A percentile compares a stretch with the other conserved stretches of the same genome.
phyloP scores from a whole-genome alignment of 1,140 invertebrate species.

The Battus philenor region DNA sequence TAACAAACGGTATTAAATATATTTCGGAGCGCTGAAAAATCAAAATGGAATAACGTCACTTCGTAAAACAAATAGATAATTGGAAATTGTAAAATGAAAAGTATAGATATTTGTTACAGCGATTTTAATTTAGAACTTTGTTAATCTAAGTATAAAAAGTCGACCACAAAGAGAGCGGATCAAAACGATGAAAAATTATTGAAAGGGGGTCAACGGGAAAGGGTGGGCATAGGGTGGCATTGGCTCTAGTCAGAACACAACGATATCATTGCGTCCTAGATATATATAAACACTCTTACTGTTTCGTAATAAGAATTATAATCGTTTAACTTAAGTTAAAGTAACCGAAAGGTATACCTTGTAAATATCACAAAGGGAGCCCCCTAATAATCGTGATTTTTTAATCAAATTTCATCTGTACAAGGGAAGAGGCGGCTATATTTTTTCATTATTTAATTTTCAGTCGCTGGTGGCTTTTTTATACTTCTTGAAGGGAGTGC shows the following conservation, averaged over 20 bases:
- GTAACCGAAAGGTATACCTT: constrained; percentile 20
- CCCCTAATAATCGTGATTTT: constrained; percentile 74
- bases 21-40: too few relatives aligned
- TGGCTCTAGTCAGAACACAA: constrained; percentile 51
- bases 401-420: constrained; percentile 74
- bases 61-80: background rate
- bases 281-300: constrained; percentile 17
- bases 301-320: constrained; percentile 17
- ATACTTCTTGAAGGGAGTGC: constrained; percentile 64
- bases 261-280: constrained; percentile 23
- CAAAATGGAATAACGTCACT: too few relatives aligned
- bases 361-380: constrained; percentile 50
- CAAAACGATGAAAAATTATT: constrained; percentile 74
- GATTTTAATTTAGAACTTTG: constrained; percentile 74
- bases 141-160: constrained; percentile 68
- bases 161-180: constrained; percentile 65
- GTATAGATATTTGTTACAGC: constrained; percentile 46
- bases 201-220: constrained; percentile 56
- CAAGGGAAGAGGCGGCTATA: constrained; percentile 68
- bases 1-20: too few relatives aligned
- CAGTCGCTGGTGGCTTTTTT: constrained; percentile 61
- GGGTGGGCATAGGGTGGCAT: constrained; percentile 45
- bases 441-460: constrained; percentile 76
- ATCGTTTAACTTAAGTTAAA: constrained; percentile 10
- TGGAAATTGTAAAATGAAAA: constrained; percentile 17